phyloP scores from a whole-genome alignment of 2,113 vertebrate species.

The Petrocephalus microphthalmus region DNA sequence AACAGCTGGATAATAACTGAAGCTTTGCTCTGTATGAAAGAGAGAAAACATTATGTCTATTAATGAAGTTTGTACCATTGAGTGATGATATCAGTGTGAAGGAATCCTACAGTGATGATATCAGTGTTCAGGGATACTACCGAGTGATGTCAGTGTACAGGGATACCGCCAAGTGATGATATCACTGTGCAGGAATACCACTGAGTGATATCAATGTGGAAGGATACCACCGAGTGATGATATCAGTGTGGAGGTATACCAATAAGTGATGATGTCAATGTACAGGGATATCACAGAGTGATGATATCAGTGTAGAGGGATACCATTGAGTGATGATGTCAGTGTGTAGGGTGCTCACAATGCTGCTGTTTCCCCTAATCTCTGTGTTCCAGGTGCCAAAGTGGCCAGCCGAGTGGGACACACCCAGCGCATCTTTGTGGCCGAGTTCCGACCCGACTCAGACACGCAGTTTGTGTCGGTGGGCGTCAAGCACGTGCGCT shows the following conservation, averaged over 20 bases:
- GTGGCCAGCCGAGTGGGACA: constrained; percentile 85
- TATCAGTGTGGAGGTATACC: neutral
- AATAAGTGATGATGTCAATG: neutral
- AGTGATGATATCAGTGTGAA: neutral
- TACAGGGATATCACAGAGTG: neutral
- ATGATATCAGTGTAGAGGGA: neutral
- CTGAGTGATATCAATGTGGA: neutral
- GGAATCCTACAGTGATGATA: neutral
- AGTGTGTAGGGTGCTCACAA: neutral
- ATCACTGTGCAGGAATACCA: neutral
- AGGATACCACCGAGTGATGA: too few relatives aligned
- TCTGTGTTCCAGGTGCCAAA: constrained; percentile 73
- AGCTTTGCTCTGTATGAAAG: neutral
- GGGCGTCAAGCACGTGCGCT: constrained; percentile 92
- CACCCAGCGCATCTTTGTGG: constrained; percentile 92
- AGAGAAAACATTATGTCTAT: neutral
- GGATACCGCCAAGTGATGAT: neutral
- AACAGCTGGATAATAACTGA: neutral
- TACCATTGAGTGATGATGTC: neutral
- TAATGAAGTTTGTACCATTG: neutral
- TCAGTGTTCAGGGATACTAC: neutral
- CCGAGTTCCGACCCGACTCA: constrained; percentile 94
- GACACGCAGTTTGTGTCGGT: constrained; percentile 97
- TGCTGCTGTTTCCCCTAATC: neutral
- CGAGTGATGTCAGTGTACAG: neutral